A percentile compares a stretch with the other conserved stretches of the same genome.
phyloP scores from a whole-genome alignment of 2,113 vertebrate genomes.

The Picathartes gymnocephalus region DNA sequence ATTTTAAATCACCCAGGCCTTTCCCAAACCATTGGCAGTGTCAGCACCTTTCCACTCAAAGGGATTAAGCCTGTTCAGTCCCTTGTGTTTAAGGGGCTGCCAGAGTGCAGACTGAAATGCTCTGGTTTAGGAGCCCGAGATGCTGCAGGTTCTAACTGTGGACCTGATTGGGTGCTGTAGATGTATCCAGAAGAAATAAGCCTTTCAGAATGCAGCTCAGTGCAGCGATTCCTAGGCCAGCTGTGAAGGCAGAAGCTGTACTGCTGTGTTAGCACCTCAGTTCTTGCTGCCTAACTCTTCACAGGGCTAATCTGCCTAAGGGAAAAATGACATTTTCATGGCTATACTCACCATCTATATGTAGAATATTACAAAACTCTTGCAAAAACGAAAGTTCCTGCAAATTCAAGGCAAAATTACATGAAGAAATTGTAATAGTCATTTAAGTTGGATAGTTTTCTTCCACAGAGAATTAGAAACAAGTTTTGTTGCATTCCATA shows the following conservation, averaged over 20 bases:
- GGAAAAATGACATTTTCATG: accelerated
- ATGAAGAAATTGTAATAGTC: not conserved
- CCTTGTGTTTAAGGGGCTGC: not conserved
- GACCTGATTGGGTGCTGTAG: not conserved
- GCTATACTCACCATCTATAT: not conserved
- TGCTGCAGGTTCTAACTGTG: not conserved
- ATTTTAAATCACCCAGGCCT: not conserved
- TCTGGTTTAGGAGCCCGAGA: not conserved
- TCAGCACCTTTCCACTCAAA: not conserved
- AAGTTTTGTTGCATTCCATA: not conserved
- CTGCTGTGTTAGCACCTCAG: not conserved
- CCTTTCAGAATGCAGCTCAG: not conserved
- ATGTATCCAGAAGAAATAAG: not conserved
- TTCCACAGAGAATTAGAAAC: not conserved
- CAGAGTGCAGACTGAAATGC: not conserved
- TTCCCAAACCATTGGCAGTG: not conserved
- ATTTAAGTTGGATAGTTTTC: not conserved
- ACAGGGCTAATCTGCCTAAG: not conserved
- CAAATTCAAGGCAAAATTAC: not conserved
- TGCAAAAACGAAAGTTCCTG: not conserved
- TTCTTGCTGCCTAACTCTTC: not conserved
- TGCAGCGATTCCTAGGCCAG: not conserved
- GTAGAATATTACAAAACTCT: not conserved
- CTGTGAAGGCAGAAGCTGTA: not conserved
- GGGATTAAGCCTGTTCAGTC: not conserved